phyloP scores from a whole-genome alignment of 1,140 invertebrate genomes.

The Conus ventricosus region DNA sequence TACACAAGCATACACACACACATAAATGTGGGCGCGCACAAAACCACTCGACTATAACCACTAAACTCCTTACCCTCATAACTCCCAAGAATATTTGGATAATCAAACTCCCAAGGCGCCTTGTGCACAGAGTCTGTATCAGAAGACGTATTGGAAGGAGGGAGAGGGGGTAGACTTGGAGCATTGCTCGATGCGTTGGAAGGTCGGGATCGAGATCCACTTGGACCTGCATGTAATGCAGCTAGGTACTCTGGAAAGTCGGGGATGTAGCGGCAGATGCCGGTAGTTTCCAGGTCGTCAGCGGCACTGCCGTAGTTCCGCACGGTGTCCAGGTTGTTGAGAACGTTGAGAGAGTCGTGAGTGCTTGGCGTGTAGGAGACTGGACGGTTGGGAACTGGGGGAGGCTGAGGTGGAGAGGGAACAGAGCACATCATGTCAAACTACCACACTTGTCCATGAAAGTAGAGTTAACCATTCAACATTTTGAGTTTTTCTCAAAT shows the following conservation, averaged over 20 bases:
- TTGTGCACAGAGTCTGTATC: constrained; percentile 84
- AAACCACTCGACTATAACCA: too few species aligned
- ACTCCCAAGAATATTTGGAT: constrained; percentile 69
- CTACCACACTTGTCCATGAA: too few species aligned
- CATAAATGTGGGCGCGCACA: too few species aligned
- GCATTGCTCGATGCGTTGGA: constrained; percentile 39
- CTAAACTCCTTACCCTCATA: constrained; percentile 49
- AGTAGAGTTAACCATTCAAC: too few species aligned
- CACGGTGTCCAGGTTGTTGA: constrained; percentile 93
- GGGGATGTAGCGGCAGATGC: constrained; percentile 73
- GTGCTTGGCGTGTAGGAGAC: constrained; percentile 89
- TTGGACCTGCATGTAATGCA: constrained; percentile 73
- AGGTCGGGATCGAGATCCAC: constrained; percentile 69
- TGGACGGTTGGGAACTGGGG: constrained; percentile 83
- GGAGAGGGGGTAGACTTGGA: constrained; percentile 71
- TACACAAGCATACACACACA: too few species aligned
- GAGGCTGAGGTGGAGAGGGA: constrained; percentile 59
- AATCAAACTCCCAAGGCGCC: constrained; percentile 81
- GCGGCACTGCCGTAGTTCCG: constrained; percentile 94
- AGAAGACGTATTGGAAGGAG: constrained; percentile 75
- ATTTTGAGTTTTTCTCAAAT: too few species aligned
- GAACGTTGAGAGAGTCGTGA: constrained; percentile 80
- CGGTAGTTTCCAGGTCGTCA: constrained; percentile 92
- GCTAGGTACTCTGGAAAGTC: constrained; percentile 83
- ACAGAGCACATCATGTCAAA: too few species aligned